A percentile compares a stretch with the other conserved stretches of the same genome.
phyloP scores from a whole-genome alignment of 2,113 vertebrate genomes.

The Macaca nemestrina region DNA sequence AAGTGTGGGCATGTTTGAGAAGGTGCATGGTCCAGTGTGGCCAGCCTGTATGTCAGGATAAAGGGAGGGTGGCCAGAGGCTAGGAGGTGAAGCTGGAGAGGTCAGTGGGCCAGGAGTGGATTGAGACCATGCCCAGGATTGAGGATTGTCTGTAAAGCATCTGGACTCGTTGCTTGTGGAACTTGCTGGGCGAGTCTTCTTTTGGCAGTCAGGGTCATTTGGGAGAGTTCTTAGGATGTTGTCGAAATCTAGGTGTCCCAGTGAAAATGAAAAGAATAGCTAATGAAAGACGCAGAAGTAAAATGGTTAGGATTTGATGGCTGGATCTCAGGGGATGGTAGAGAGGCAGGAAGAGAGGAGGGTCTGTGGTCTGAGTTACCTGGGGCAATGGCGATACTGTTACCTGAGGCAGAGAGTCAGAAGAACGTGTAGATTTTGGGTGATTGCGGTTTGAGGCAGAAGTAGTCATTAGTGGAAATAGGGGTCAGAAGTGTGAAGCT shows the following conservation, averaged over 20 bases:
- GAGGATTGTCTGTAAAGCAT: not conserved
- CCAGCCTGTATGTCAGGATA: not conserved
- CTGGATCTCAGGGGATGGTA: not conserved
- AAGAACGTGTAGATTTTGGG: not conserved
- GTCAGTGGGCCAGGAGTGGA: not conserved
- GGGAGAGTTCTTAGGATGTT: not conserved
- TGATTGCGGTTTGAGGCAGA: not conserved
- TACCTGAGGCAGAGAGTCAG: not conserved
- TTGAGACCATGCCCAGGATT: not conserved
- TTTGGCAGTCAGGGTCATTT: not conserved
- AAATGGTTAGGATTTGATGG: not conserved
- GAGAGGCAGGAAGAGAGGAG: not conserved
- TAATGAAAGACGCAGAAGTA: not conserved
- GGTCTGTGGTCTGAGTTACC: not conserved
- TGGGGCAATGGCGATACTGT: not conserved
- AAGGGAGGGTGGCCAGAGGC: not conserved
- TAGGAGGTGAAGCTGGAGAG: not conserved
- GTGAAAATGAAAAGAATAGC: not conserved
- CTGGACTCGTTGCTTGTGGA: not conserved
- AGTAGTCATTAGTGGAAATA: not conserved
- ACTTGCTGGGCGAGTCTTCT: not conserved
- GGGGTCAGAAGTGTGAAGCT: not conserved
- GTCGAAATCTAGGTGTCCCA: not conserved
- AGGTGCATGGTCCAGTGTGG: not conserved
- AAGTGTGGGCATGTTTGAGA: not conserved